These are phyloP conservation scores for Stictocephala bisonia DNA, from an alignment of 2,888 invertebrate species.

Conservation along the genomic window DNA sequence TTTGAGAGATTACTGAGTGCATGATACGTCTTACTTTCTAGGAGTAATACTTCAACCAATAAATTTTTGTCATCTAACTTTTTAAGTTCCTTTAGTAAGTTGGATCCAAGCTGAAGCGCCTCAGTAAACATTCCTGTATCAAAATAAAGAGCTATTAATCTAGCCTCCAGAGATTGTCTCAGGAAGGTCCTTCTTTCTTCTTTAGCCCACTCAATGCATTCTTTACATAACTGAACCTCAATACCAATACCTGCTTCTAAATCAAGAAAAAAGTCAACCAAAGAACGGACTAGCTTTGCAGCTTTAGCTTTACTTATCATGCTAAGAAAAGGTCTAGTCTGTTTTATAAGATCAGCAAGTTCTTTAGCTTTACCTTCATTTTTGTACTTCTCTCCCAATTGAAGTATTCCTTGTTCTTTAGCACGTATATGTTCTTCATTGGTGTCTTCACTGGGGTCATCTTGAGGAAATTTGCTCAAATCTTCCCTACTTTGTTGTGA, in stretches of 20 bases:
- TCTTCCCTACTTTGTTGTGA: conserved; percentile 79
- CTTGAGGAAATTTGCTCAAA: conserved; percentile 72
- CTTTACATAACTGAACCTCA: conserved; percentile 90
- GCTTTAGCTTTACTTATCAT: conserved; percentile 99
- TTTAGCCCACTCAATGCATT: conserved; percentile 99
- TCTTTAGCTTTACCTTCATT: conserved; percentile 94
- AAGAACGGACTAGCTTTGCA: conserved; percentile 94
- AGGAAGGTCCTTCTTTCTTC: conserved; percentile 97
- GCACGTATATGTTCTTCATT: conserved; percentile 87
- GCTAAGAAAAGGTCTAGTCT: conserved; percentile 93
- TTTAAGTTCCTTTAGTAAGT: conserved; percentile 93
- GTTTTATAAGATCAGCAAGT: conserved; percentile 91
- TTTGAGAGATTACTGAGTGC: conserved; percentile 96
- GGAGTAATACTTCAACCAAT: conserved; percentile 95
- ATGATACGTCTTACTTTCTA: conserved; percentile 99
- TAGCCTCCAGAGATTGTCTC: conserved; percentile 94
- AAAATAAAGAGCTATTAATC: conserved; percentile 94
- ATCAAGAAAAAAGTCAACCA: conserved; percentile 97
- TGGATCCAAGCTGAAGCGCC: conserved; percentile 85
- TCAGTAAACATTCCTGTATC: conserved; percentile 92
- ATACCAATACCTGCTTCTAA: conserved; percentile 96
- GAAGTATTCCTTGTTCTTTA: conserved; percentile 94
- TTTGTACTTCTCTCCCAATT: conserved; percentile 91
- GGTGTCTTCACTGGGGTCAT: conserved; percentile 78
- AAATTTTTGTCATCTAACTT: conserved; percentile 99